Evolutionary conservation across 1,140 invertebrate genomes (phyloP).

Genomic region (Lepidurus packardi): DNA sequence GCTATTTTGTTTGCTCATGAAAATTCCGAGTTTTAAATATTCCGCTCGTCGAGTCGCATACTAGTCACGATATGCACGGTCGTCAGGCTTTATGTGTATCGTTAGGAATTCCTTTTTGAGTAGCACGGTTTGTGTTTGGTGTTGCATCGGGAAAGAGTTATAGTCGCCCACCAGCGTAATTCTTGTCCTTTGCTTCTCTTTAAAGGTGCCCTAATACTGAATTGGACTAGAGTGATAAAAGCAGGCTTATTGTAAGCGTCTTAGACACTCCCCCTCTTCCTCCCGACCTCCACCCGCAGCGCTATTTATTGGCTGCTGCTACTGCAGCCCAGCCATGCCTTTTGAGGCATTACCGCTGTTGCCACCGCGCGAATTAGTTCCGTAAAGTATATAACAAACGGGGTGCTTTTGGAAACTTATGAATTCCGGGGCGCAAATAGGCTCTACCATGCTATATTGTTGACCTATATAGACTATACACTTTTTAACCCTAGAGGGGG

Average conservation of each 20-base stretch:
- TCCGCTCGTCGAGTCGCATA: conserved; percentile 4
- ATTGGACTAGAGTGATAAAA: not conserved
- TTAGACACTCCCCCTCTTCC: not conserved
- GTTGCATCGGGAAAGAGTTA: conserved; percentile 11
- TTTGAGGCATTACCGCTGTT: not conserved
- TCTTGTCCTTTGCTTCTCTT: conserved; percentile 3
- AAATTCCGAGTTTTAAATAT: conserved; percentile 3
- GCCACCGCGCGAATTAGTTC: not conserved
- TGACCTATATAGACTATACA: no score
- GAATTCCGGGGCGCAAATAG: not conserved
- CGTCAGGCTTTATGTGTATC: conserved; percentile 11
- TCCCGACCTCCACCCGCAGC: no score
- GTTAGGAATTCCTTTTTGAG: conserved; percentile 6
- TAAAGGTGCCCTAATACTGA: not conserved
- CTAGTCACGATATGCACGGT: conserved; percentile 17
- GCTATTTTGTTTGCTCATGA: conserved; percentile 14
- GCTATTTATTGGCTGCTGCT: not conserved
- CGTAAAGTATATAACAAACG: not conserved
- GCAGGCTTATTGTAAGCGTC: conserved; percentile 14
- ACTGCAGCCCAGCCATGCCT: not conserved
- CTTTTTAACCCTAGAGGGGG: no score
- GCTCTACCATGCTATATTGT: no score
- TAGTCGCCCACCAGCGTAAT: conserved; percentile 14
- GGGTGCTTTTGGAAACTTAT: not conserved
- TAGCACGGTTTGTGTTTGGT: not conserved